Evolutionary conservation across 2,113 vertebrate species (phyloP).

Genomic region (Pardalotus punctatus): DNA sequence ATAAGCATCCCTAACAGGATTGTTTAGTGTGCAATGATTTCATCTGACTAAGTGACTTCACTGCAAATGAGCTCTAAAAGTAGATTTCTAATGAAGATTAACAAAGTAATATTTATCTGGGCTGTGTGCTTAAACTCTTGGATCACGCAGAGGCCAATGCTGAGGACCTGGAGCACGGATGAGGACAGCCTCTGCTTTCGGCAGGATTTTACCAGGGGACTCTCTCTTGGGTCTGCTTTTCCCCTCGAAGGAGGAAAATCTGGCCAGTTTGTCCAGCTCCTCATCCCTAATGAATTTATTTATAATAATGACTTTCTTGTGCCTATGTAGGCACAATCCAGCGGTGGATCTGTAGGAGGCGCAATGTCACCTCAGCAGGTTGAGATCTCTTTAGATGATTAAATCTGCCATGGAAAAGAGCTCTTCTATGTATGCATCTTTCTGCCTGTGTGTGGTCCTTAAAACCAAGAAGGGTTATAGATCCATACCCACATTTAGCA

Average conservation of each 20-base stretch:
- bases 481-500: not conserved
- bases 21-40: slow-evolving; percentile 25
- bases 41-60: slow-evolving; percentile 1
- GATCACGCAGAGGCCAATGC: not conserved
- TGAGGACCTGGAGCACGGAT: not conserved
- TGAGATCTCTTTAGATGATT: not conserved
- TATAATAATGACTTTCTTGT: not conserved
- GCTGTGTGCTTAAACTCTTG: not conserved
- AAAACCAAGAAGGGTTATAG: not conserved
- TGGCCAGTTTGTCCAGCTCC: not conserved
- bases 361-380: not conserved
- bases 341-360: not conserved
- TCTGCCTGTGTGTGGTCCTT: not conserved
- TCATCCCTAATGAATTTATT: not conserved
- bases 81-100: not conserved
- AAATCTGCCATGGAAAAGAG: not conserved
- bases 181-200: not conserved
- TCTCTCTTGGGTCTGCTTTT: not conserved
- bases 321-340: not conserved
- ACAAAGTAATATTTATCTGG: not conserved
- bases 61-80: not conserved
- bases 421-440: not conserved
- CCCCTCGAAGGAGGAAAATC: not conserved
- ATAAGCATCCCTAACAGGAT: slow-evolving; percentile 15
- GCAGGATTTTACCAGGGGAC: not conserved